These are phyloP conservation scores for Sipha flava DNA, from an alignment of 1,140 invertebrate genomes.

Conservation along the genomic window DNA sequence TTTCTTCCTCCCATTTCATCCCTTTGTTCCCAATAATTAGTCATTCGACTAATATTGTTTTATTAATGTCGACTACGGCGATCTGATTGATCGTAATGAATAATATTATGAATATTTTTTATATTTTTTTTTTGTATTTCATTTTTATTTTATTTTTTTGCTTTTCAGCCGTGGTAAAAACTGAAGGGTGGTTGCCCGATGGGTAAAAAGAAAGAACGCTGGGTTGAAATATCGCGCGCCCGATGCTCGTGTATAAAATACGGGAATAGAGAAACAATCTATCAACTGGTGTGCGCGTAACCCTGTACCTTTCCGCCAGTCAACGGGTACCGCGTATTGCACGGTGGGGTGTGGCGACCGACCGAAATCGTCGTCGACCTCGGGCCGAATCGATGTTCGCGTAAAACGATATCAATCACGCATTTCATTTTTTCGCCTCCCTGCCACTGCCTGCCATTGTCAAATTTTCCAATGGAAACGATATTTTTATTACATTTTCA, in stretches of 20 bases:
- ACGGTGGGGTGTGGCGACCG: too few species aligned
- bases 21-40: too few species aligned
- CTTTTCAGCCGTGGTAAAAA: too few species aligned
- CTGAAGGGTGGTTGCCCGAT: too few species aligned
- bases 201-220: background rate
- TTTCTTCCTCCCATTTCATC: too few species aligned
- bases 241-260: background rate
- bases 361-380: background rate
- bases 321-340: too few species aligned
- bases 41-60: background rate
- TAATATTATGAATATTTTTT: background rate
- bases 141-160: background rate
- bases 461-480: slow-evolving; percentile 19
- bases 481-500: slow-evolving; percentile 25
- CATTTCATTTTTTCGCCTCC: background rate
- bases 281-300: slow-evolving; percentile 25
- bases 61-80: background rate
- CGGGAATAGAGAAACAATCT: background rate
- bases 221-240: background rate
- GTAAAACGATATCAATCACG: slow-evolving; percentile 26
- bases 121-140: background rate
- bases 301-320: too few species aligned
- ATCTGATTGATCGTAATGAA: slow-evolving; percentile 3
- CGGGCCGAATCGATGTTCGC: slow-evolving; percentile 5
- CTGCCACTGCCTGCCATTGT: background rate